phyloP scores from a whole-genome alignment of 2,888 invertebrate genomes.

The Agelastica alni region DNA sequence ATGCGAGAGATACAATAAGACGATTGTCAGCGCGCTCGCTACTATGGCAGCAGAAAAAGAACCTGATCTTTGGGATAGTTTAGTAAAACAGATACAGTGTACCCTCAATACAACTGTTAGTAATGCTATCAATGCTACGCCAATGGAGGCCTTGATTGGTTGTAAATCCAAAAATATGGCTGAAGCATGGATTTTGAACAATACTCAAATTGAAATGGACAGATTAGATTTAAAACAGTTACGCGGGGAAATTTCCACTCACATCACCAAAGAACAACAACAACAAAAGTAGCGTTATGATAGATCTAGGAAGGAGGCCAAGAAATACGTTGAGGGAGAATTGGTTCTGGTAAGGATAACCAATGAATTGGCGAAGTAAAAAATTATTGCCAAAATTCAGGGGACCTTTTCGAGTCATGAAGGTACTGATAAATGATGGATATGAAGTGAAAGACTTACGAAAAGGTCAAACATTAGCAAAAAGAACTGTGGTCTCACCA shows the following conservation, averaged over 20 bases:
- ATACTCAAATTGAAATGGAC: no score
- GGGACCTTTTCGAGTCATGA: background rate
- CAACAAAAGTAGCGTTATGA: background rate
- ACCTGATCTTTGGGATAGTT: background rate
- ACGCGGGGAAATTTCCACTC: no score
- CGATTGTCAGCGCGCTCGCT: background rate
- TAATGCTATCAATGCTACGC: background rate
- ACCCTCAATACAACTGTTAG: background rate
- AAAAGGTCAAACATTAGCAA: no score
- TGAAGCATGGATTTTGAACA: no score
- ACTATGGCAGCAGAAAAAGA: background rate
- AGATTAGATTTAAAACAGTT: no score
- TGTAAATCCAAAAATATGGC: background rate
- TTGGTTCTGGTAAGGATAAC: background rate
- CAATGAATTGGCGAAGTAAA: background rate
- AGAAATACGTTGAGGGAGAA: background rate
- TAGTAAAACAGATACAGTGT: background rate
- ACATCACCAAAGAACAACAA: no score
- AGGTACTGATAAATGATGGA: background rate
- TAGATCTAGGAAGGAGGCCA: background rate
- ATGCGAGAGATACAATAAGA: constrained; percentile 23
- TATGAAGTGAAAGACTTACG: background rate
- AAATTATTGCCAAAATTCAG: background rate
- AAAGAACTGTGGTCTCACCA: no score
- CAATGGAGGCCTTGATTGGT: background rate